phyloP scores from a whole-genome alignment of 2,113 vertebrate species.

The Stegostoma tigrinum region DNA sequence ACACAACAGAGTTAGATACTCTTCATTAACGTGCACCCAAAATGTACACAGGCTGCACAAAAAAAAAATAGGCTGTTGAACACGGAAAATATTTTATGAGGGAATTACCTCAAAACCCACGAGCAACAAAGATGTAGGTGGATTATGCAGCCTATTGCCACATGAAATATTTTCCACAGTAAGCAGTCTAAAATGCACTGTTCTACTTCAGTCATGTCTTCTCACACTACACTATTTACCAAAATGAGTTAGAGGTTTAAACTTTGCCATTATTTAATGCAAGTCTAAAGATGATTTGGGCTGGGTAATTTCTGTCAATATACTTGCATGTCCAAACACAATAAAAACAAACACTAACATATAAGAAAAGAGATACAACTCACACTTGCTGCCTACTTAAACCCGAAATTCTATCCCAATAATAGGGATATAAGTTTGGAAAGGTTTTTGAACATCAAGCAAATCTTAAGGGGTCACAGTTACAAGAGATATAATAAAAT shows the following conservation, averaged over 20 bases:
- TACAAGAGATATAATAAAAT: neutral
- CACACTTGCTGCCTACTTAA: neutral
- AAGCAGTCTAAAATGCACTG: neutral
- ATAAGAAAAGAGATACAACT: neutral
- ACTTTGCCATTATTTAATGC: neutral
- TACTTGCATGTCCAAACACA: neutral
- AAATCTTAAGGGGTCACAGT: neutral
- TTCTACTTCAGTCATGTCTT: neutral
- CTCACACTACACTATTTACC: neutral
- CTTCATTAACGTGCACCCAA: neutral
- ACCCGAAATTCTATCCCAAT: neutral
- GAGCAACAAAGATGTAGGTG: slow-evolving; percentile 9
- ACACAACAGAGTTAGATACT: neutral
- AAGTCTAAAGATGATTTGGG: neutral
- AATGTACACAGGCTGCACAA: neutral
- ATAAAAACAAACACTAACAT: neutral
- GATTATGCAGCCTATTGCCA: slow-evolving; percentile 3
- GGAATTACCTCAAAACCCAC: slow-evolving; percentile 30
- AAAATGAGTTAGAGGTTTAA: neutral
- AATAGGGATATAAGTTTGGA: neutral
- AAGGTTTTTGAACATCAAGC: neutral
- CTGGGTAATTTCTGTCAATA: neutral
- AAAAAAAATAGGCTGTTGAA: neutral
- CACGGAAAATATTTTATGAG: slow-evolving; percentile 1
- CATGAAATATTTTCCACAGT: slow-evolving; percentile 18